Evolutionary conservation across 2,888 invertebrate genomes (phyloP), one percentile per base, ranked within the genome.

Genomic region (Cheilosia variabilis): DNA sequence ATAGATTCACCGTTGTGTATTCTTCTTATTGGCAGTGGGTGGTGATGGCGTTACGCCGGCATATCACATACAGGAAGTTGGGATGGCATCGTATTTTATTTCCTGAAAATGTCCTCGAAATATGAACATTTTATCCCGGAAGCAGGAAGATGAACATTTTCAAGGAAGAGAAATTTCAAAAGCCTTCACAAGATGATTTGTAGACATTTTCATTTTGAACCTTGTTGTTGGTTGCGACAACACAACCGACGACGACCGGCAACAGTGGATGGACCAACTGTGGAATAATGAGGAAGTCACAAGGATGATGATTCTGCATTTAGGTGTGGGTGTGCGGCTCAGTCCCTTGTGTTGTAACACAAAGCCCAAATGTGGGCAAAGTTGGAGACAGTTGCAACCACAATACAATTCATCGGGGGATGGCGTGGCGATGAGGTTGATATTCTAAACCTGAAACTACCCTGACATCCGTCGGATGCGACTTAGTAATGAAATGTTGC

Each of bases 21-120:
- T 17, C 65, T 62, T 66, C 76, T 62, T 81, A 86, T 86, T 86
- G 81, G 72, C 81, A 86, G 86, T 86, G 81, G 86, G 81, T 68
- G 84, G 65, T 17, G 62, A 52, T 15, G 62, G 31, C 9, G 31
- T 31, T 1, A 13, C 37, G 37, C 63, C 81, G 77, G 86, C 87
- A 83, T 79, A 84, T 87, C 82, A 87, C 87, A 88, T 88, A 87
- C 88, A 88, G 89, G 89, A 90, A 90, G 89, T 88, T 89, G 88
- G 88, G 89, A 91, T 91, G 91, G 91, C 91, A 91, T 91, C 91
- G 91, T 91, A 91, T 92, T 92, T 91, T 91, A 91, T 92, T 92
- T 92, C 91, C 91, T 91, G 91, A 90, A 92, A 91, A 92, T 91
- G 91, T 92, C 91, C 91, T 92, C 92, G 91, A 91, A 92, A 91